Evolutionary conservation across 2,888 invertebrate genomes (phyloP), one percentile per base, ranked within the genome.

Genomic region (Lycia hirtaria): DNA sequence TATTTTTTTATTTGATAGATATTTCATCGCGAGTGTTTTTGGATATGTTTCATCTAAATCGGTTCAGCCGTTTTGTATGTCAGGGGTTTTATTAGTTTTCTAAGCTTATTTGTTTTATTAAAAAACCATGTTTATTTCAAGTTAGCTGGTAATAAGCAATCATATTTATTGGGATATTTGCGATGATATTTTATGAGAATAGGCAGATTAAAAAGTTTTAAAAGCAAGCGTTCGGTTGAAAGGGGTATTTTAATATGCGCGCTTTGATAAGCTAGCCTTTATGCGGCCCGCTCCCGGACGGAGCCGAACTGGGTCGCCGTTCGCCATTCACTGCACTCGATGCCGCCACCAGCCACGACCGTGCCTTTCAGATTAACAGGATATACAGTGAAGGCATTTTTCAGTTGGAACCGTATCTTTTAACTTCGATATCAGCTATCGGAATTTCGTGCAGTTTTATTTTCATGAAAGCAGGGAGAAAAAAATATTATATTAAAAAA

Each of bases 211-310:
- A 38, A 51, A 12, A 40, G 32, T 47, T 38, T 30, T 28, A 28
- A 41, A 54, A 15, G 37, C 24, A 33, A 66, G 63, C 59, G 56
- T 69, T 69, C 56, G 56, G 65, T 67, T 65, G 69, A 78, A 78
- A 75, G 65, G 67, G 75, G 70, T 68, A 69, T 72, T 80, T 80
- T 76, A 81, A 79, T 78, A 81, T 80, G 80, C 75, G 62, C 70
- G 74, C 83, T 82, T 83, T 81, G 78, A 81, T 78, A 76, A 75
- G 66, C 75, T 76, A 66, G 75, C 77, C 75, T 84, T 77, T 80
- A 75, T 82, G 73, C 75, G 65, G 65, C 67, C 70, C 70, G 74
- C 65, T 73, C 43, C n/a, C 73, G 79, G 78, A 79, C 75, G 80
- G 72, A 78, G 65, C 70, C 71, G 67, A 78, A 79, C 76, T 71